Evolutionary conservation across 2,797 vertebrate species (phyloP), one percentile per base, ranked within the genome.

Genomic region (Macrochelys suwanniensis): DNA sequence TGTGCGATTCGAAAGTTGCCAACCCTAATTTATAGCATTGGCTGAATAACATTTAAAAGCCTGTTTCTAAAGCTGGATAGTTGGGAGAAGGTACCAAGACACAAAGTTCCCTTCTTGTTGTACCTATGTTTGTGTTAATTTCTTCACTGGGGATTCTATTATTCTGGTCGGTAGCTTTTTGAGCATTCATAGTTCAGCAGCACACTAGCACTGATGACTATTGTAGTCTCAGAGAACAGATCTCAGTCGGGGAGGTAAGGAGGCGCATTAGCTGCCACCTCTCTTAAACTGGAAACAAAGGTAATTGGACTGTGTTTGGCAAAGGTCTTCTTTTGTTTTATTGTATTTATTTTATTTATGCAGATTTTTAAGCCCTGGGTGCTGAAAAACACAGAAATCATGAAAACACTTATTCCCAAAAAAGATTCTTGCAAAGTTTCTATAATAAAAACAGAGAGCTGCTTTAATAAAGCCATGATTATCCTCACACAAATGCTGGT

Each of bases 401-500:
- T 80, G 85, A 78, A 96, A 97, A 82, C 23, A 19, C 54, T 84
- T 93, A 88, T 78, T 97, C 83, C 81, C 89, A 90, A 89, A 97
- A 90, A 89, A 80, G 65, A 78, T 96, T 93, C 74, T 80, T 89
- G 88, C 68, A 19, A n/a, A 85, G 71, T 86, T 97, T 96, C 80
- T 96, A 77, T 79, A 81, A 80, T 84, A 84, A 92, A 95, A 94
- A 19, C 49, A 84, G 84, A 94, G 90, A 92, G n/a, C 90, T 97
- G 33, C 92, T 88, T 91, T 90, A 90, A 90, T 65, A 56, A 79
- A 94, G 83, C 90, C 92, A 53, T 97, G 92, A 96, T 97, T 97
- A 97, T 95, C 87, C 96, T 95, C 90, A 86, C 80, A 81, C 51
- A 95, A 94, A 94, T 74, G 84, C 91, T 96, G 93, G 95, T 97